Conservation (phyloP, 2,113 vertebrate genomes). For the Peromyscus californicus region DNA sequence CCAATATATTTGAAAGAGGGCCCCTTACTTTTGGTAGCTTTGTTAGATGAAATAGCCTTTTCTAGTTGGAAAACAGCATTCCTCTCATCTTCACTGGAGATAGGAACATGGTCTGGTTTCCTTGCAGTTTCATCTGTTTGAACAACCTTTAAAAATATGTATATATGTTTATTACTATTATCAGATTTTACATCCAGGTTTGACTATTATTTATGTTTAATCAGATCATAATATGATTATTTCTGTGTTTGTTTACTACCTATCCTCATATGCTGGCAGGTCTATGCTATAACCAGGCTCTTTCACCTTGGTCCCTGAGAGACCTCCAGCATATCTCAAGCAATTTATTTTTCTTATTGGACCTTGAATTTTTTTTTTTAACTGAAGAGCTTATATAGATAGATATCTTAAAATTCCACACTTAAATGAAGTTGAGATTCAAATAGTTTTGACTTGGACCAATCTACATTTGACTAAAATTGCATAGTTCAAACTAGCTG, state of each 20-base stretch:
- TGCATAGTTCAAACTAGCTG: not conserved
- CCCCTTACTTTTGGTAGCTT: slow-evolving; percentile 91
- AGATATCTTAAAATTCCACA: slow-evolving; percentile 31
- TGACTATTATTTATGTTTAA: slow-evolving; percentile 20
- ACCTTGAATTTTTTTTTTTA: slow-evolving; percentile 28
- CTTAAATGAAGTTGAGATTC: slow-evolving; percentile 38
- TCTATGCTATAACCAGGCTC: not conserved
- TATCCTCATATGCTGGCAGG: not conserved
- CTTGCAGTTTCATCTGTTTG: slow-evolving; percentile 95
- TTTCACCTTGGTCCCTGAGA: slow-evolving; percentile 29
- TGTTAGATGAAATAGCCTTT: slow-evolving; percentile 88
- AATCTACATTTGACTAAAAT: slow-evolving; percentile 46
- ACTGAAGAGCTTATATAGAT: not conserved
- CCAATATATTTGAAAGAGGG: not conserved
- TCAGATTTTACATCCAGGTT: not conserved
- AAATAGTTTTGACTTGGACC: slow-evolving; percentile 41
- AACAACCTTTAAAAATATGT: slow-evolving; percentile 90
- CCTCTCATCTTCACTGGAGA: slow-evolving; percentile 97
- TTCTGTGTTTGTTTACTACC: not conserved
- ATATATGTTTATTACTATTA: slow-evolving; percentile 56
- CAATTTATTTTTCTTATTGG: slow-evolving; percentile 5
- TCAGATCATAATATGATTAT: not conserved
- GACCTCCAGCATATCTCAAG: not conserved
- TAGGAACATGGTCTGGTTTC: slow-evolving; percentile 94
- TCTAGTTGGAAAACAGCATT: slow-evolving; percentile 94